Evolutionary conservation across 2,113 vertebrate species (phyloP), one percentile per base, ranked within the genome.

Genomic region (Crotalus tigris): DNA sequence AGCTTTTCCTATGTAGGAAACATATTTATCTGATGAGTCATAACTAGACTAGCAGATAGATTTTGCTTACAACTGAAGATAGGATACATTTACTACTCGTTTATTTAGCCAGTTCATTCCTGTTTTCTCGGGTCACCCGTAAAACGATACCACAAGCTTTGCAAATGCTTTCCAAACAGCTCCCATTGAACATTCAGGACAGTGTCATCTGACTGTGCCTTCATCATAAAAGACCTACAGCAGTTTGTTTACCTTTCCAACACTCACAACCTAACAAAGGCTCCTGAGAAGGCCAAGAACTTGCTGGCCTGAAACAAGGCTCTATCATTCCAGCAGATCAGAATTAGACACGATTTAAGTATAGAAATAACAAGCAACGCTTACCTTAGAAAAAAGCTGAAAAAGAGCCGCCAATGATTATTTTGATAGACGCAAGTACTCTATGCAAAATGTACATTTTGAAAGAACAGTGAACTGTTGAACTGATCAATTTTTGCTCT

Each of bases 141-240:
- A 98, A 98, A 97, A 95, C 95, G 98, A 98, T 96, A 96, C 94
- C 94, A 93, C 90, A 92, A 93, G 94, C 94, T 95, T 97, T 97
- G 95, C 94, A 94, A 90, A 86, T 95, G 94, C 92, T 95, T 94
- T 96, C 96, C 94, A 95, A 94, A 95, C 91, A 55, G 9, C 54
- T 95, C 94, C 94, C n/a, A 90, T 95, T 95, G 95, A 96, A 96
- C 95, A 89, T 89, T 94, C 96, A 97, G 96, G 96, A 97, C 93
- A 96, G 96, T 91, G 96, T 94, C 94, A 96, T 98, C 97, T 95
- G 95, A 95, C 97, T 97, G 96, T 94, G 97, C 97, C 97, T 97
- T 95, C 93, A 96, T 97, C 96, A 97, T 96, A 97, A 96, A 94
- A 97, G 98, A 98, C 98, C 98, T 98, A 98, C 98, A 98, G 98